A percentile compares a stretch with the other conserved stretches of the same genome.
Conservation (phyloP, 2,888 invertebrate species). For the Amblyteles armatorius region DNA sequence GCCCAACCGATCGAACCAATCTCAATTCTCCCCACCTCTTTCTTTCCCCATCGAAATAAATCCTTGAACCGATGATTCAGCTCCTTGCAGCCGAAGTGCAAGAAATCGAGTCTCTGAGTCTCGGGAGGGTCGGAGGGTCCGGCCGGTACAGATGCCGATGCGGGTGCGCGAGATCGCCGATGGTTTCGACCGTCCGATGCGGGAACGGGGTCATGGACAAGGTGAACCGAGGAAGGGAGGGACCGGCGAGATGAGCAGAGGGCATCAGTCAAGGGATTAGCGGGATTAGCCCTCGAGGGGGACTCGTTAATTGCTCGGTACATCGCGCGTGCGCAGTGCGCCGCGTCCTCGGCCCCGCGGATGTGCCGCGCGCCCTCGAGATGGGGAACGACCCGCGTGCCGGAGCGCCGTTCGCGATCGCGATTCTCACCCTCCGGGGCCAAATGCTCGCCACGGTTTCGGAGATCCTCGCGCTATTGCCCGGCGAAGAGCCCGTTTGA, state of each 20-base stretch:
- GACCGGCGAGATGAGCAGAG: conserved; percentile 69
- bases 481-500: conserved; percentile 8
- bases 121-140: neutral
- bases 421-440: neutral
- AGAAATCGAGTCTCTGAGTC: neutral
- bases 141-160: neutral
- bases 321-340: conserved; percentile 72
- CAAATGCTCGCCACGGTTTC: neutral
- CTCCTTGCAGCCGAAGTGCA: too few relatives aligned
- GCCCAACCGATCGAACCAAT: too few relatives aligned
- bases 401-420: conserved; percentile 5
- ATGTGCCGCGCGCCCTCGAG: conserved; percentile 40
- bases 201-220: conserved; percentile 68
- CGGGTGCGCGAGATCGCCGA: neutral
- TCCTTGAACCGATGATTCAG: too few relatives aligned
- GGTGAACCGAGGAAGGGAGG: conserved; percentile 61
- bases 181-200: conserved; percentile 45
- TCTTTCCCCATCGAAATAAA: too few relatives aligned
- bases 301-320: conserved; percentile 84
- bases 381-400: conserved; percentile 12
- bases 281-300: conserved; percentile 84
- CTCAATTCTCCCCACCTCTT: neutral
- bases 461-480: conserved; percentile 8
- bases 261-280: conserved; percentile 85
- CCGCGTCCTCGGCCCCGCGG: conserved; percentile 61